Evolutionary conservation across 2,113 vertebrate species (phyloP), one percentile per base, ranked within the genome.

Genomic region (Geococcyx californianus): DNA sequence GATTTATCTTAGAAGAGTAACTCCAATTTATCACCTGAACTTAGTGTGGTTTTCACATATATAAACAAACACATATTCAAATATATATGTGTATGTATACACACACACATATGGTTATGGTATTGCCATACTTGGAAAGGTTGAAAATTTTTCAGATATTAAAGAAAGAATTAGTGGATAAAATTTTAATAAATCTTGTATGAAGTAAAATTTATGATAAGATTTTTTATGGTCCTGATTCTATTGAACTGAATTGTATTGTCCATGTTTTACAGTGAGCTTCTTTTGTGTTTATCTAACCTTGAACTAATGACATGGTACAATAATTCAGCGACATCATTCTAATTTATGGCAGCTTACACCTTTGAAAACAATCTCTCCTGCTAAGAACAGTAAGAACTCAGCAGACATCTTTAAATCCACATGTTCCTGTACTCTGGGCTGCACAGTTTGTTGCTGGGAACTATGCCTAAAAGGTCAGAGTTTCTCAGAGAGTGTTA

Each of bases 391-490:
- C 72, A 95, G 47, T n/a, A 70, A 93, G 86, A 93, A 89, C 86
- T 72, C 33, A 42, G 16, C 16, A 70, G 76, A 60, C 2, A 11
- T 84, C 76, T 86, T 93, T 84, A 94, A 90, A 90, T 40, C 51
- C 76, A 89, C 69, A 54, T 68, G 72, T 86, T 94, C 76, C 56
- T 81, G 42, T 81, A 90, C 60, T 74, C 64, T 67, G 68, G 60
- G 34, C 85, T 86, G 94, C 76, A 96, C 95, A 94, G n/a, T 90
- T 81, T 95, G 93, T 87, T 89, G 90, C 86, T 94, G 96, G 93
- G 96, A 96, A 82, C 42, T 87, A 68, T 96, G 94, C 95, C 96
- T 95, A 84, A 97, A 95, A 92, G 91, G 52, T 34, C 36, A 81
- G 58, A 86, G 83, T 84, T 94, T 90, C 79, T 92, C 92, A 84